phyloP scores from a whole-genome alignment of 1,140 invertebrate species.

The Nomia melanderi region DNA sequence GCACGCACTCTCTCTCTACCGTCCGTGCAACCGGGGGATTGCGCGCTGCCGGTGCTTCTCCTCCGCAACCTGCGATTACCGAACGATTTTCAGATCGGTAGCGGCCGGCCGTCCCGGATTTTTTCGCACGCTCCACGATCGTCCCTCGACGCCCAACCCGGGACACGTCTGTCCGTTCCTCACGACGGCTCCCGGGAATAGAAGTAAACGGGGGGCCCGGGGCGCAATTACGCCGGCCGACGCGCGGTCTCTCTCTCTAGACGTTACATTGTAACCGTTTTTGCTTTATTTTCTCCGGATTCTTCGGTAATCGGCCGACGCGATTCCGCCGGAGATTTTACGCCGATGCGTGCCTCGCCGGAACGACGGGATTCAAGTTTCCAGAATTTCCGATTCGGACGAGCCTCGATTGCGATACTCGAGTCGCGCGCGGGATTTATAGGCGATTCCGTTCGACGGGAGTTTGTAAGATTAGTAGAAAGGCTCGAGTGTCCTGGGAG shows the following conservation, averaged over 20 bases:
- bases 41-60: constrained; percentile 12
- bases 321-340: not conserved
- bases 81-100: constrained; percentile 68
- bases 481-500: too few relatives aligned
- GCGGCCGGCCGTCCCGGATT: constrained; percentile 53
- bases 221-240: not conserved
- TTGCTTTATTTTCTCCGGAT: not conserved
- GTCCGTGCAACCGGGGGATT: not conserved
- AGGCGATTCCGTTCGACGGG: too few relatives aligned
- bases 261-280: not conserved
- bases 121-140: constrained; percentile 64
- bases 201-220: constrained; percentile 21
- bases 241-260: not conserved
- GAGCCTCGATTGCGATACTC: not conserved
- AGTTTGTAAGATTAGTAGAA: too few relatives aligned
- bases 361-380: too few relatives aligned
- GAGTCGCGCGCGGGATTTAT: constrained; percentile 40
- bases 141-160: constrained; percentile 22
- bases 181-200: constrained; percentile 23
- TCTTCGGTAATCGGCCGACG: not conserved
- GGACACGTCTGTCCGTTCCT: constrained; percentile 49
- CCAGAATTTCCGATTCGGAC: too few relatives aligned
- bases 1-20: constrained; percentile 59
- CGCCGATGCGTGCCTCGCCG: too few relatives aligned
- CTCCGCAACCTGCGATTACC: constrained; percentile 64